Percentiles rank a stretch among this genome's conserved stretches.
Evolutionary conservation across 2,888 invertebrate species (phyloP).

Genomic region (Morpho achilles): DNA sequence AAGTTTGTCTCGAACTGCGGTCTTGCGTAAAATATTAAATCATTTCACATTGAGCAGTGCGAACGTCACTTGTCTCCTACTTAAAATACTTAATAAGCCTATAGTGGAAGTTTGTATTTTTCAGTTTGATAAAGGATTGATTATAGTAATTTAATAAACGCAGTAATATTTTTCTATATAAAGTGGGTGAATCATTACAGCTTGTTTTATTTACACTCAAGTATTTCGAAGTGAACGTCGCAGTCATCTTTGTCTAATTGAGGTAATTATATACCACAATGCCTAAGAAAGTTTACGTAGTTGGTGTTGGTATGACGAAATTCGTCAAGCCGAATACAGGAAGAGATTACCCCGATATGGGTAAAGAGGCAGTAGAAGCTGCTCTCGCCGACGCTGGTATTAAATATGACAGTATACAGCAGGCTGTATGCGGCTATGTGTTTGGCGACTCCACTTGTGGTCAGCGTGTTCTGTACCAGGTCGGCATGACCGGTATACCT

Average conservation of each 20-base stretch:
- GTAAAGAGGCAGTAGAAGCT: slow-evolving; percentile 93
- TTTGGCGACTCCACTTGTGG: slow-evolving; percentile 98
- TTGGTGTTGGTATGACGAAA: slow-evolving; percentile 99
- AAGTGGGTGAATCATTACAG: slow-evolving; percentile 5
- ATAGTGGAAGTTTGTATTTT: not conserved
- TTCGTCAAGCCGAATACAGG: slow-evolving; percentile 96
- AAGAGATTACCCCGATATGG: slow-evolving; percentile 97
- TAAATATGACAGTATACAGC: slow-evolving; percentile 87
- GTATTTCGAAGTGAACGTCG: slow-evolving; percentile 39
- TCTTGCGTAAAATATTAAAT: not conserved
- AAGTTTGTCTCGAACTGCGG: too few relatives aligned
- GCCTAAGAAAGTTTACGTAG: slow-evolving; percentile 87
- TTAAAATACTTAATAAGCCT: not conserved
- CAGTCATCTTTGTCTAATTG: slow-evolving; percentile 32
- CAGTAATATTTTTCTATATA: not conserved
- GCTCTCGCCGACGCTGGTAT: slow-evolving; percentile 92
- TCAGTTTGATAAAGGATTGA: too few relatives aligned
- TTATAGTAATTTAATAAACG: not conserved
- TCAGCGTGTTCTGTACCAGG: slow-evolving; percentile 95
- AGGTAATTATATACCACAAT: slow-evolving; percentile 69
- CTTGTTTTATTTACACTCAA: slow-evolving; percentile 5
- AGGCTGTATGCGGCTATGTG: slow-evolving; percentile 95
- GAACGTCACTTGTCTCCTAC: not conserved
- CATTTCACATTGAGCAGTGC: slow-evolving; percentile 1
- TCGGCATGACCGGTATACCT: slow-evolving; percentile 98